Evolutionary conservation across 2,113 vertebrate genomes (phyloP).

Genomic region (Paradisaea rubra): DNA sequence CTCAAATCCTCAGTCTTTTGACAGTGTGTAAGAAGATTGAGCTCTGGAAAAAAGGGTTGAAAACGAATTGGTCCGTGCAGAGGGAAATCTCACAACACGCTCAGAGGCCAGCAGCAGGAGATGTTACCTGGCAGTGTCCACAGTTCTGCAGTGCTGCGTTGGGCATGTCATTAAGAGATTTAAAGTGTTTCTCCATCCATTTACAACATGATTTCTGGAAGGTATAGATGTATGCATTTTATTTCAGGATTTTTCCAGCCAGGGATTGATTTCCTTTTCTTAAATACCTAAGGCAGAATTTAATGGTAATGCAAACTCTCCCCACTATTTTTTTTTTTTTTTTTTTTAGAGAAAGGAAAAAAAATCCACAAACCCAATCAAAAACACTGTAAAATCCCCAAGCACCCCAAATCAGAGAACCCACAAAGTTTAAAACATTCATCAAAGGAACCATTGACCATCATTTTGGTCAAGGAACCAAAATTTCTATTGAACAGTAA

Average conservation of each 20-base stretch:
- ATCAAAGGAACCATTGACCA: no score
- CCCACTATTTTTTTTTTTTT: no score
- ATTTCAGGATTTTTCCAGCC: not conserved
- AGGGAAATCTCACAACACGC: not conserved
- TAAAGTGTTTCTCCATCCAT: not conserved
- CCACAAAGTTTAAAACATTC: not conserved
- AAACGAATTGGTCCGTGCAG: not conserved
- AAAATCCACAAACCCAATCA: not conserved
- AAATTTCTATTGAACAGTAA: not conserved
- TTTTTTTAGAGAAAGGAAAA: not conserved
- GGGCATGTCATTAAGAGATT: not conserved
- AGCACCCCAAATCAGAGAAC: accelerated
- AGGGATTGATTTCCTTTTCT: not conserved
- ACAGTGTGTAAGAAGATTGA: not conserved
- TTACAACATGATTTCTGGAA: not conserved
- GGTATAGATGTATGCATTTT: not conserved
- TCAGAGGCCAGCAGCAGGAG: not conserved
- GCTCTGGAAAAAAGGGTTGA: not conserved
- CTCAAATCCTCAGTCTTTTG: not conserved
- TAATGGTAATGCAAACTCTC: not conserved
- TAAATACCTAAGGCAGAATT: not conserved
- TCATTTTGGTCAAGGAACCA: not conserved
- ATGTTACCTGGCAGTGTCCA: not conserved
- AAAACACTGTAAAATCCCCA: not conserved
- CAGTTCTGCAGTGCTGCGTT: not conserved